A percentile compares a stretch with the other conserved stretches of the same genome.
These are phyloP conservation scores for Agrotis puta DNA, from an alignment of 2,888 invertebrate species.

Conservation along the genomic window DNA sequence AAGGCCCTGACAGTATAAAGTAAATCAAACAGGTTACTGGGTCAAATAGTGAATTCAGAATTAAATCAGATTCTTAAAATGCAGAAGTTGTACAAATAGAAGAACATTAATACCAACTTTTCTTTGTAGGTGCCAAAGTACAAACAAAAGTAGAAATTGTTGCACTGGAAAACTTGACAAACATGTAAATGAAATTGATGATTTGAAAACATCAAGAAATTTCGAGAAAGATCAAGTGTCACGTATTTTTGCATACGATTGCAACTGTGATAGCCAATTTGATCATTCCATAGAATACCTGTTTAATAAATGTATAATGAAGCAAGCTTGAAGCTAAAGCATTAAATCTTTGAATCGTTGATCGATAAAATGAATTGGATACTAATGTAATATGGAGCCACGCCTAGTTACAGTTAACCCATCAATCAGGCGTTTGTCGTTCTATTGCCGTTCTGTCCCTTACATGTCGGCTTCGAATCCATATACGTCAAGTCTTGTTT, in stretches of 20 bases:
- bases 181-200: constrained; percentile 11
- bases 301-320: constrained; percentile 41
- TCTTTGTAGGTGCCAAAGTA: neutral
- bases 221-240: constrained; percentile 42
- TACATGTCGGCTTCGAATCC: constrained; percentile 75
- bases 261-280: constrained; percentile 36
- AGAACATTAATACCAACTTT: constrained; percentile 22
- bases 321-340: constrained; percentile 32
- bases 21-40: constrained; percentile 69
- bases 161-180: constrained; percentile 18
- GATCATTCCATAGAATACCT: constrained; percentile 28
- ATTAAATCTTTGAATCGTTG: constrained; percentile 68
- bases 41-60: constrained; percentile 68
- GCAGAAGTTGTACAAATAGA: constrained; percentile 43
- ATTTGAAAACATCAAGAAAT: constrained; percentile 36
- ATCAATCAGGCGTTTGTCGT: constrained; percentile 82
- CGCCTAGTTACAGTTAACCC: constrained; percentile 83
- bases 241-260: constrained; percentile 40
- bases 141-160: neutral
- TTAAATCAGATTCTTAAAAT: constrained; percentile 66
- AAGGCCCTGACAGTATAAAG: constrained; percentile 65
- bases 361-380: constrained; percentile 74
- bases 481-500: constrained; percentile 84
- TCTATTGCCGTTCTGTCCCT: constrained; percentile 78
- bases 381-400: constrained; percentile 70